Base-by-base conservation (phyloP, 2,888 invertebrate genomes). In the Apoderus coryli region DNA sequence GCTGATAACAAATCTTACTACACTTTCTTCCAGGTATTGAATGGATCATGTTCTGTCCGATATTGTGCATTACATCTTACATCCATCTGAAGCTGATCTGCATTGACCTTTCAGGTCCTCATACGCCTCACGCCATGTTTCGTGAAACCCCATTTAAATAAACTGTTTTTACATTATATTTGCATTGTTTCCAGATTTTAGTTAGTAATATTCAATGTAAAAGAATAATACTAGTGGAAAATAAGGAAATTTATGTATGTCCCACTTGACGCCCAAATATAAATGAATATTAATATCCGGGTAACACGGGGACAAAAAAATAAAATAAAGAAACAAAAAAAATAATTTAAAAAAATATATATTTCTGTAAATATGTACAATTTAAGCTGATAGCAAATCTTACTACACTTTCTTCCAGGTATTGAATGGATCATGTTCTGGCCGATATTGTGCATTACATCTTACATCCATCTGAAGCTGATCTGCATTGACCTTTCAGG, bases 21-120 rank as follows among this genome's bases (percentile, higher is more conserved):
- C 47, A 77, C 72, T 54, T 86, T 86, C 56, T 79, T 85, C 96
- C 98, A 99, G 25, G 68, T 70, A 43, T 71, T 66, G 24, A 98
- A 75, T 26, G 95, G 93, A 40, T 98, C 98, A 56, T 95, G 93
- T 59, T 88, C 79, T 3, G 92, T 85, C 37, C 86, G 72, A 65
- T 95, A 96, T 63, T 86, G 81, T 23, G 92, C 95, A 52, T 80
- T 88, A 58, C n/a, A n/a, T n/a, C n/a, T n/a, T n/a, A n/a, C 88
- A 88, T 45, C 98, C 98, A 59, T 99, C 98, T 25, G 70, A 75
- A 29, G 82, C 76, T 35, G 99, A 69, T 31, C 81, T 73, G 33
- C 85, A 85, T 10, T 79, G 76, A 16, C 68, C 71, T 47, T 85
- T 78, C 58, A 95, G 68, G 38, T 70, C 68, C 58, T 93, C 90